A percentile compares a stretch with the other conserved stretches of the same genome.
phyloP scores from a whole-genome alignment of 2,888 invertebrate genomes.

The Exocentrus adspersus region DNA sequence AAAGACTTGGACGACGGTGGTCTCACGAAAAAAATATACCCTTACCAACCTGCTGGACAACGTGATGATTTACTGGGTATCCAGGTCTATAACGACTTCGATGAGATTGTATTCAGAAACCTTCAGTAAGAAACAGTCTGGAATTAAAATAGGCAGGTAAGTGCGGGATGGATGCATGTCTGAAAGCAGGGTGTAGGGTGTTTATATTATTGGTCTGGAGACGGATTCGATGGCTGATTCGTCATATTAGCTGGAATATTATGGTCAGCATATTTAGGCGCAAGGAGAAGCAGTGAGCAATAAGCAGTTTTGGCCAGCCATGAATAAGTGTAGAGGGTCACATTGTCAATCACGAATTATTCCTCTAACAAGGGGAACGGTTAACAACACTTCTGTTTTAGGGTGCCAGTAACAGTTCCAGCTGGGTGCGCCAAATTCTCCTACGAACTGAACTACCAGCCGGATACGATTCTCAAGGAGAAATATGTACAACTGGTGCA shows the following conservation, averaged over 20 bases:
- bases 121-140: conserved; percentile 54
- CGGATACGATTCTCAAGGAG: conserved; percentile 69
- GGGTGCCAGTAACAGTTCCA: conserved; percentile 73
- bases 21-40: conserved; percentile 71
- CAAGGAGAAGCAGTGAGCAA: too few species aligned
- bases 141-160: conserved; percentile 2
- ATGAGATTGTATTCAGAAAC: conserved; percentile 79
- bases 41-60: conserved; percentile 80
- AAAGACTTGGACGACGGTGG: conserved; percentile 71
- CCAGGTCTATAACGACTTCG: conserved; percentile 76
- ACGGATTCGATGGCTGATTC: too few species aligned
- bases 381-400: conserved; percentile 63
- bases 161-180: too few species aligned
- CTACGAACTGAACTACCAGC: conserved; percentile 71
- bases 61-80: conserved; percentile 83
- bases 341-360: too few species aligned
- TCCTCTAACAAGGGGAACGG: too few species aligned
- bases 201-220: too few species aligned
- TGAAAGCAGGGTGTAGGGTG: too few species aligned
- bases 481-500: conserved; percentile 75
- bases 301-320: too few species aligned
- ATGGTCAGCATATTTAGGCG: too few species aligned
- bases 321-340: too few species aligned
- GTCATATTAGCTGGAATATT: too few species aligned
- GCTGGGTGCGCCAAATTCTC: conserved; percentile 80